Conservation (phyloP, 2,113 vertebrate species). For the Fregetta grallaria region DNA sequence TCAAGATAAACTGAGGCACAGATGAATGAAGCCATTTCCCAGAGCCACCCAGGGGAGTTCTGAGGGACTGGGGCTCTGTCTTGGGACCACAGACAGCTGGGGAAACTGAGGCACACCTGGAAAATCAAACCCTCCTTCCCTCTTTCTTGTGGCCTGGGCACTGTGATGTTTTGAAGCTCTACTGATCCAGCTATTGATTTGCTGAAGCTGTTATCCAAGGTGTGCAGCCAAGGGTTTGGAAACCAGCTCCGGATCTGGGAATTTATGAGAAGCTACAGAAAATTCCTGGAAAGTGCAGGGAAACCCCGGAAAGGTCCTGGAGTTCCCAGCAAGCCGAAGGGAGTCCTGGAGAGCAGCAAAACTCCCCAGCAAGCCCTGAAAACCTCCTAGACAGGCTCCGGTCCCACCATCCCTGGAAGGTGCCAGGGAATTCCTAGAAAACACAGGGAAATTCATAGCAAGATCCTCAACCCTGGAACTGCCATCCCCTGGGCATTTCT, state of each 20-base stretch:
- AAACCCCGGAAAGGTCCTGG: background rate
- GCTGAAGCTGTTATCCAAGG: background rate
- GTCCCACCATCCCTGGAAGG: background rate
- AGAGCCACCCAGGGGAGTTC: background rate
- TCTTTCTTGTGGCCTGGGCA: background rate
- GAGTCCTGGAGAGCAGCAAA: background rate
- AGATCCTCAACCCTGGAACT: background rate
- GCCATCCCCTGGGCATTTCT: background rate
- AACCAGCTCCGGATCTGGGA: background rate
- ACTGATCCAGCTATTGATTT: background rate
- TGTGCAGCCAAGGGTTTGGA: background rate
- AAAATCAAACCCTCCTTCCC: background rate
- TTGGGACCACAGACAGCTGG: background rate
- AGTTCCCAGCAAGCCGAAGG: accelerated
- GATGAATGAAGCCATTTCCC: background rate
- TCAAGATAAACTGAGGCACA: background rate
- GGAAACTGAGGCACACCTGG: background rate
- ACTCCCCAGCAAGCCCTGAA: background rate
- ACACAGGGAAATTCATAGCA: accelerated
- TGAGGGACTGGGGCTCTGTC: background rate
- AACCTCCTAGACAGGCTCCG: background rate
- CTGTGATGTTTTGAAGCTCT: background rate
- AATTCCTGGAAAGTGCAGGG: background rate
- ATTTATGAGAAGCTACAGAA: background rate
- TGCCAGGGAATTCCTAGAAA: background rate